Conservation (phyloP, 2,888 invertebrate species). For the Epinotia nisella region DNA sequence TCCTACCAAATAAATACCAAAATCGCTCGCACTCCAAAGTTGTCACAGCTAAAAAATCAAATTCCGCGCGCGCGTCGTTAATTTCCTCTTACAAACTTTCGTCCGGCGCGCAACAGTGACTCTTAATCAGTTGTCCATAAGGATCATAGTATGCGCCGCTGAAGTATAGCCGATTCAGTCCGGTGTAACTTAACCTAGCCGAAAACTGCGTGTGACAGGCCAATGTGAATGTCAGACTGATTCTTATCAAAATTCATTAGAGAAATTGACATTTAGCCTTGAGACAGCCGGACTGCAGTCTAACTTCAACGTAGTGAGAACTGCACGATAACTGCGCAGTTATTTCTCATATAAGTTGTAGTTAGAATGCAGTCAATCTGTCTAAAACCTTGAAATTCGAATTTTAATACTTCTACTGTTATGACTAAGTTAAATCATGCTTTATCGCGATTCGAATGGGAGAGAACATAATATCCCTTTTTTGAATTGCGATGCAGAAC, state of each 20-base stretch:
- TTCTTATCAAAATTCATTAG: constrained; percentile 20
- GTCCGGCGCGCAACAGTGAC: constrained; percentile 20
- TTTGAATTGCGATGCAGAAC: background rate
- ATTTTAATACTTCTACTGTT: background rate
- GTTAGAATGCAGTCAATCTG: background rate
- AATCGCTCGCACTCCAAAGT: constrained; percentile 12
- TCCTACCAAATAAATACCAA: constrained; percentile 37
- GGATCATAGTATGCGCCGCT: constrained; percentile 26
- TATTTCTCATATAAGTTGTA: background rate
- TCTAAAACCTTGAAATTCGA: background rate
- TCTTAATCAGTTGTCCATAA: constrained; percentile 19
- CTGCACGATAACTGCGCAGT: background rate
- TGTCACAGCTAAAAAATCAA: constrained; percentile 23
- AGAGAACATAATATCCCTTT: background rate
- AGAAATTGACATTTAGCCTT: background rate
- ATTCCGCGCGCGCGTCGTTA: constrained; percentile 31
- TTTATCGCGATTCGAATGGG: constrained; percentile 11
- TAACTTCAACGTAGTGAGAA: background rate
- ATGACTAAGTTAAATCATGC: background rate
- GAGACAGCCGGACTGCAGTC: background rate
- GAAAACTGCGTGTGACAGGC: constrained; percentile 26
- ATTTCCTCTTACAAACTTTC: constrained; percentile 27
- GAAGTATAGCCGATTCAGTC: constrained; percentile 35
- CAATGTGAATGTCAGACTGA: constrained; percentile 37
- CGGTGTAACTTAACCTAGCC: constrained; percentile 38